Evolutionary conservation across 2,113 vertebrate species (phyloP).

Genomic region (Lipotes vexillifer): DNA sequence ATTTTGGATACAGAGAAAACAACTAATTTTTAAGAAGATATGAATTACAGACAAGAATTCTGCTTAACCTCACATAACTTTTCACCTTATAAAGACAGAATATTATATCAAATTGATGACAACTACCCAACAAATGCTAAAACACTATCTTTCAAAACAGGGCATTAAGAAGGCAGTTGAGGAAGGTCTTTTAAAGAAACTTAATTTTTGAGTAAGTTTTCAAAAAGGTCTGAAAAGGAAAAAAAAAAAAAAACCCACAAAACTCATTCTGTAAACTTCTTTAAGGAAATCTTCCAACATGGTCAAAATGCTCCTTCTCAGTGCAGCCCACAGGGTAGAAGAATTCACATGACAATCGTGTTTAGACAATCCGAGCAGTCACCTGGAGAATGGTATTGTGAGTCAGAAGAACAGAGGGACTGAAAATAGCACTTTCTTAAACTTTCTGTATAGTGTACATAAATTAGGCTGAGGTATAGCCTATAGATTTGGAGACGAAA

Average conservation of each 20-base stretch:
- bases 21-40: background rate
- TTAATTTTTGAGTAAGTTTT: background rate
- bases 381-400: background rate
- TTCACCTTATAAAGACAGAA: background rate
- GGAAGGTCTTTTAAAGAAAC: background rate
- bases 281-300: background rate
- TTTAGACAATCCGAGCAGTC: background rate
- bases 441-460: background rate
- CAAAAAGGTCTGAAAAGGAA: background rate
- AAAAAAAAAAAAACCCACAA: background rate
- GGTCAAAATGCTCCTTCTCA: background rate
- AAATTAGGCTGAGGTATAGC: background rate
- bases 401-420: background rate
- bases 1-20: background rate
- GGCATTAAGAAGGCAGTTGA: background rate
- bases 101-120: background rate
- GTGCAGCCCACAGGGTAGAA: background rate
- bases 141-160: background rate
- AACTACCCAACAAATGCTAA: background rate
- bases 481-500: background rate
- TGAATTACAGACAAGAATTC: background rate
- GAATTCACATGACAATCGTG: background rate
- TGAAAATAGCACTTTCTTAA: background rate
- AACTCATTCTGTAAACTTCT: background rate
- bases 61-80: background rate